Evolutionary conservation across 2,797 vertebrate species (phyloP).

Genomic region (Myoxocephalus aenaeus): DNA sequence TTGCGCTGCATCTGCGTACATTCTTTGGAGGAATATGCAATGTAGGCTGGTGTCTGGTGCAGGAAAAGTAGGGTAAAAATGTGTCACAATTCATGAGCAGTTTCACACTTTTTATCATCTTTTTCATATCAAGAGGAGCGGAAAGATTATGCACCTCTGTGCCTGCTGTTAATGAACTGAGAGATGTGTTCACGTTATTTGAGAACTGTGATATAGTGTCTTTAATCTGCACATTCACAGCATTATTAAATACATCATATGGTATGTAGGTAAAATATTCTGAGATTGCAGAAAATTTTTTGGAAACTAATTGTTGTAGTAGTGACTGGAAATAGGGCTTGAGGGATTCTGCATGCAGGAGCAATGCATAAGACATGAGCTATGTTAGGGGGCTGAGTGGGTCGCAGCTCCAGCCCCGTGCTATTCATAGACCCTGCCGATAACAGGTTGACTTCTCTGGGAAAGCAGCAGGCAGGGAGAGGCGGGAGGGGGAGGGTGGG

Average conservation of each 20-base stretch:
- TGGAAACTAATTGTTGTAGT: background rate
- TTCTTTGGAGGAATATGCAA: constrained; percentile 29
- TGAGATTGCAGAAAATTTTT: background rate
- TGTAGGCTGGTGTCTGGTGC: background rate
- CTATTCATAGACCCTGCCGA: constrained; percentile 78
- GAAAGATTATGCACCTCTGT: background rate
- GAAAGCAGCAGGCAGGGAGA: constrained; percentile 60
- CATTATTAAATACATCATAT: constrained; percentile 8
- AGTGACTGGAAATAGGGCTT: constrained; percentile 28
- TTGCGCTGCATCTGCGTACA: constrained; percentile 41
- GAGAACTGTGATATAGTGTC: background rate
- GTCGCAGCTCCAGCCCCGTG: constrained; percentile 63
- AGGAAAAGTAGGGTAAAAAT: constrained; percentile 19
- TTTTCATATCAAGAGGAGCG: constrained; percentile 4
- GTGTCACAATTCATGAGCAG: constrained; percentile 43
- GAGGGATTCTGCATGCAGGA: constrained; percentile 52
- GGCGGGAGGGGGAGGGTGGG: constrained; percentile 36
- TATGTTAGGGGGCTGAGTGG: constrained; percentile 71
- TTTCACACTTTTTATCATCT: constrained; percentile 19
- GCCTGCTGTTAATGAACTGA: constrained; percentile 37
- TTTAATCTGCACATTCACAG: constrained; percentile 9
- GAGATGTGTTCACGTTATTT: background rate
- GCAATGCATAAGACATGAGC: constrained; percentile 72
- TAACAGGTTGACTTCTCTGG: constrained; percentile 79
- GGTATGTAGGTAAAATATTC: background rate